Evolutionary conservation across 2,797 vertebrate genomes (phyloP).

Genomic region (Clarias fuscus): DNA sequence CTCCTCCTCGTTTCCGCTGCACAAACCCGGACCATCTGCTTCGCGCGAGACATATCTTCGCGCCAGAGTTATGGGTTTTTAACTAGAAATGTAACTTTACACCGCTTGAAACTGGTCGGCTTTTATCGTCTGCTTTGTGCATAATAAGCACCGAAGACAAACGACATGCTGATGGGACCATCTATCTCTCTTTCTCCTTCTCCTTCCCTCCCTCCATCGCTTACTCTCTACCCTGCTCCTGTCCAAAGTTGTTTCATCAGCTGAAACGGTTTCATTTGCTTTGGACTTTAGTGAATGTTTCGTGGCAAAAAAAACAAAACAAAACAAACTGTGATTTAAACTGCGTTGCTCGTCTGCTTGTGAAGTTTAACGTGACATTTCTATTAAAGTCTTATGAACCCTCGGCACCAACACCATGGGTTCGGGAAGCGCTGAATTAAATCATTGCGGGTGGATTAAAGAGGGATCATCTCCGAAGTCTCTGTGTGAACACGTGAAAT

Average conservation of each 20-base stretch:
- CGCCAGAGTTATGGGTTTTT: conserved; percentile 29
- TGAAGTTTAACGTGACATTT: neutral
- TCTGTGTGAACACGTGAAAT: neutral
- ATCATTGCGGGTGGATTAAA: neutral
- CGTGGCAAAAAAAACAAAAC: neutral
- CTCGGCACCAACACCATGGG: neutral
- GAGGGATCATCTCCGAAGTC: neutral
- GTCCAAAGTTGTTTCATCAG: neutral
- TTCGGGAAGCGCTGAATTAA: too few species aligned
- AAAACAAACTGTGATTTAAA: neutral
- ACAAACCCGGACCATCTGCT: conserved; percentile 38
- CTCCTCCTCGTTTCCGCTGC: neutral
- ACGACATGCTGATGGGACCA: conserved; percentile 47
- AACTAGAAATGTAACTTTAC: conserved; percentile 45
- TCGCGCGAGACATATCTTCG: neutral
- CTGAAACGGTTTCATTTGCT: neutral
- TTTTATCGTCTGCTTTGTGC: conserved; percentile 31
- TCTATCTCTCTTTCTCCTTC: conserved; percentile 53
- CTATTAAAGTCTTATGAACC: neutral
- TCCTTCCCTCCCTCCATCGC: conserved; percentile 5
- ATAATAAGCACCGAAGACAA: conserved; percentile 58
- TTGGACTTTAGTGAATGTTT: neutral
- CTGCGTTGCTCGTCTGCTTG: neutral
- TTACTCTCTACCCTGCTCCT: neutral
- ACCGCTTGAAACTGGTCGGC: neutral